Evolutionary conservation across 2,113 vertebrate species (phyloP).

Genomic region (Gadus macrocephalus): DNA sequence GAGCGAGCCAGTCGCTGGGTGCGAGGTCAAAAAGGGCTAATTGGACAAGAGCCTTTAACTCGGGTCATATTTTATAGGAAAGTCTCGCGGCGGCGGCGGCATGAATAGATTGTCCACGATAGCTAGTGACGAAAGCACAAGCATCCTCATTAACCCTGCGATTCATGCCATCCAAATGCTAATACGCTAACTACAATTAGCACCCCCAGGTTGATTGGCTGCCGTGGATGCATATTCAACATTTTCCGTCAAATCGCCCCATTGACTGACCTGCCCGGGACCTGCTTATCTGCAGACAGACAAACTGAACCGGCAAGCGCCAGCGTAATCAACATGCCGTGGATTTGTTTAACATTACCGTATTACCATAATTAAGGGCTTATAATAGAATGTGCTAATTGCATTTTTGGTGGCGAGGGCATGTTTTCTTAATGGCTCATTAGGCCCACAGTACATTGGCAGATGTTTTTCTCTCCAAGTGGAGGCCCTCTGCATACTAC

Average conservation of each 20-base stretch:
- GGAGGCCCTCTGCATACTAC: conserved; percentile 53
- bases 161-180: conserved; percentile 60
- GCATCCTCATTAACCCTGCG: conserved; percentile 63
- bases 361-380: conserved; percentile 79
- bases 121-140: conserved; percentile 49
- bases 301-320: conserved; percentile 59
- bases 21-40: conserved; percentile 60
- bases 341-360: conserved; percentile 76
- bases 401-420: conserved; percentile 77
- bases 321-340: conserved; percentile 70
- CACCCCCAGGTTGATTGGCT: conserved; percentile 55
- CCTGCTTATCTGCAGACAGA: conserved; percentile 68
- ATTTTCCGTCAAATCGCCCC: conserved; percentile 68
- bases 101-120: conserved; percentile 42
- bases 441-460: conserved; percentile 71
- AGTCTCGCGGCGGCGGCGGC: conserved; percentile 44
- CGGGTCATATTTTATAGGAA: conserved; percentile 47
- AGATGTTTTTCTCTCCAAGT: conserved; percentile 69
- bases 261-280: conserved; percentile 69
- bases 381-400: conserved; percentile 80
- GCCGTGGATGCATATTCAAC: conserved; percentile 64
- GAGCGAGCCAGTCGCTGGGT: conserved; percentile 33
- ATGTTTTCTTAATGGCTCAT: conserved; percentile 78
- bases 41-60: conserved; percentile 64
- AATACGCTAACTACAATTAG: conserved; percentile 66